phyloP scores from a whole-genome alignment of 2,113 vertebrate species.

The Hemiscyllium ocellatum region DNA sequence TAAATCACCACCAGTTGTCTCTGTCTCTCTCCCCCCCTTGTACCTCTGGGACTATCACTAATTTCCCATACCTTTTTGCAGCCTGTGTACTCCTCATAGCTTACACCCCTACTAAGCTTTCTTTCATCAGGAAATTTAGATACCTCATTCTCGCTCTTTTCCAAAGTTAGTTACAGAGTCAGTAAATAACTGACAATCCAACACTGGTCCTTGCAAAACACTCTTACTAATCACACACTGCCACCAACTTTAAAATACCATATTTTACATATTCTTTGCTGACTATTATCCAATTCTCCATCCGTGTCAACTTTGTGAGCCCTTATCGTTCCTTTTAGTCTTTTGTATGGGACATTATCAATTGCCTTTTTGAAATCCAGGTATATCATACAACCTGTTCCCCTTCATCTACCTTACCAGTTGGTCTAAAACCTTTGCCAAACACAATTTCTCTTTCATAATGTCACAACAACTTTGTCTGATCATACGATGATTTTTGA shows the following conservation, averaged over 20 bases:
- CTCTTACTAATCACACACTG: background rate
- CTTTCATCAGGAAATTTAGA: background rate
- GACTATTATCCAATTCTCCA: background rate
- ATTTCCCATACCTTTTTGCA: background rate
- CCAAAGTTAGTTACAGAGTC: background rate
- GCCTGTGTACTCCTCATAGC: background rate
- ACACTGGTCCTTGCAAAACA: background rate
- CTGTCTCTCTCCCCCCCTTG: too few species aligned
- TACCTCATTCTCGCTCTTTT: background rate
- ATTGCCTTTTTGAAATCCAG: background rate
- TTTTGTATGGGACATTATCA: background rate
- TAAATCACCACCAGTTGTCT: too few species aligned
- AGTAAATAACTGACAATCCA: background rate
- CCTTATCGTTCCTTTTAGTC: background rate
- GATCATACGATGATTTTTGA: background rate
- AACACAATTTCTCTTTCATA: background rate
- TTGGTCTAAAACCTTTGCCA: background rate
- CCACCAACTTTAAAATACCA: background rate
- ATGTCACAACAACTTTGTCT: background rate
- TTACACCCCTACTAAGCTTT: background rate
- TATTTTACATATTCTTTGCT: too few species aligned
- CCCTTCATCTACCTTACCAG: background rate
- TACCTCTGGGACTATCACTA: too few species aligned
- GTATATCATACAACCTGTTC: background rate
- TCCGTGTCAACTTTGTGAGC: background rate